These are phyloP conservation scores for Dioctria rufipes DNA, from an alignment of 2,888 invertebrate species.

Conservation along the genomic window DNA sequence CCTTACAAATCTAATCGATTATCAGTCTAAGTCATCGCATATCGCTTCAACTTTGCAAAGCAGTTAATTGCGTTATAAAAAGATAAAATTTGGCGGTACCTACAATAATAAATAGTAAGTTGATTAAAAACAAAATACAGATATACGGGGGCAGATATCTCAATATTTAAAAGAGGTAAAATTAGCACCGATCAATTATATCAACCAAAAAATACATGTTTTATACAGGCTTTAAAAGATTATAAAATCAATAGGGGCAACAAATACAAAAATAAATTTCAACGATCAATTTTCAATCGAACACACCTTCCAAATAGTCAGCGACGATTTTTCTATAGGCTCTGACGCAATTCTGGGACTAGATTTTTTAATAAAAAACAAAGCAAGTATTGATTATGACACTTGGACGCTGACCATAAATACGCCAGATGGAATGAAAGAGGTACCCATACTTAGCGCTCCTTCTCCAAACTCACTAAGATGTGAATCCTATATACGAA, in stretches of 20 bases:
- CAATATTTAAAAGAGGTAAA: conserved; percentile 30
- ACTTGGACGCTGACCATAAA: conserved; percentile 32
- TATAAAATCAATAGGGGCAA: conserved; percentile 4
- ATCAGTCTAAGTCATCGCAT: no score
- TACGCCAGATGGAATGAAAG: not conserved
- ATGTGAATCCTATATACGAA: no score
- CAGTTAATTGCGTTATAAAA: no score
- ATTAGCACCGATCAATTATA: conserved; percentile 2
- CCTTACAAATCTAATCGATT: no score
- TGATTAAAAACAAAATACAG: no score
- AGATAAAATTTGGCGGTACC: no score
- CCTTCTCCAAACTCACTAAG: conserved; percentile 11
- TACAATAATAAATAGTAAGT: no score
- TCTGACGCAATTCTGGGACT: conserved; percentile 37
- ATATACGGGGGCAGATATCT: conserved; percentile 44
- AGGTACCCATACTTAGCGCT: conserved; percentile 4
- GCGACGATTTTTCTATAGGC: conserved; percentile 18
- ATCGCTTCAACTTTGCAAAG: no score
- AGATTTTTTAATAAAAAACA: conserved; percentile 29
- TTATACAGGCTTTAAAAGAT: conserved; percentile 28
- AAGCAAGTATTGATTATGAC: conserved; percentile 27
- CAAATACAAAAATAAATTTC: conserved; percentile 12
- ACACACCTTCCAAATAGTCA: conserved; percentile 38
- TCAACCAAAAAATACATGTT: conserved; percentile 20
- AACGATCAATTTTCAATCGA: not conserved